Evolutionary conservation across 1,140 invertebrate genomes (phyloP).

Genomic region (Melipona quadrifasciata): DNA sequence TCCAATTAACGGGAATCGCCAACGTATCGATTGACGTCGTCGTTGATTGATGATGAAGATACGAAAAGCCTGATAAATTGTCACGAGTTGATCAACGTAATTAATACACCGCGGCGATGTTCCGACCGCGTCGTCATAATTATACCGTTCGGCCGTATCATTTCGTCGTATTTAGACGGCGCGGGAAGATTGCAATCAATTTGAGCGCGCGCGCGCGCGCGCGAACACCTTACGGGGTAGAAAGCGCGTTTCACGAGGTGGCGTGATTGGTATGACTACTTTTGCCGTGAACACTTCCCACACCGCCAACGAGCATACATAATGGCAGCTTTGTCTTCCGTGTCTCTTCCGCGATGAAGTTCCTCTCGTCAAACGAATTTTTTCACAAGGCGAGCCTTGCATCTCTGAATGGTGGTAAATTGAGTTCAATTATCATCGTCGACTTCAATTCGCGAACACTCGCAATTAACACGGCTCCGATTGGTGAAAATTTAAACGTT

Average conservation of each 20-base stretch:
- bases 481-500: not conserved
- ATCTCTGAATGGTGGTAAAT: not conserved
- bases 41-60: constrained; percentile 34
- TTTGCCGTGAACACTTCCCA: not conserved
- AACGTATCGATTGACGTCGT: constrained; percentile 22
- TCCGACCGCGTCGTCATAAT: constrained; percentile 46
- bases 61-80: constrained; percentile 48
- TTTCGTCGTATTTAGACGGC: constrained; percentile 40
- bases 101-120: constrained; percentile 43
- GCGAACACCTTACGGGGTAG: constrained; percentile 1
- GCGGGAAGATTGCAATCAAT: constrained; percentile 45
- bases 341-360: not conserved
- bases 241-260: constrained; percentile 25
- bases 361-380: not conserved
- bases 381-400: not conserved
- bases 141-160: constrained; percentile 28
- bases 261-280: constrained; percentile 28
- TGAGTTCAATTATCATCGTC: constrained; percentile 2
- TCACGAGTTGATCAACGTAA: constrained; percentile 52
- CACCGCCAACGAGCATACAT: not conserved
- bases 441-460: not conserved
- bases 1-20: constrained; percentile 38
- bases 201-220: constrained; percentile 2
- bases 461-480: not conserved
- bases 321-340: constrained; percentile 28